Base-by-base conservation (phyloP, 2,113 vertebrate genomes). In the Montifringilla adamsi region DNA sequence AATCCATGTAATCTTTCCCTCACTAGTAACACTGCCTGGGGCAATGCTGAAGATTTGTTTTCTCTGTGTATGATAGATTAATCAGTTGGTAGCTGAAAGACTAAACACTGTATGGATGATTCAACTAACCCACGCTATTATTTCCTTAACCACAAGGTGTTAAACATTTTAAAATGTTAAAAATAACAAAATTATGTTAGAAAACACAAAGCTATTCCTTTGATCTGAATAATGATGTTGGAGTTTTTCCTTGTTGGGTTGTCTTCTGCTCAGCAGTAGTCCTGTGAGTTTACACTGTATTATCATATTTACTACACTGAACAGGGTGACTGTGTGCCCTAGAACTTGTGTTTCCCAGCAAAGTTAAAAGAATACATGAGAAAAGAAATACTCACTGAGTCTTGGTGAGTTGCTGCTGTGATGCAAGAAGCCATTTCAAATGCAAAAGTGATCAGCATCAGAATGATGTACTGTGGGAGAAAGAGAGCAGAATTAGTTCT, bases 391-490 rank as follows among this genome's bases (percentile, higher is more conserved):
- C 98, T 98, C 91, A 98, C 98, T 0, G 97, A 98, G 80, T 98
- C 98, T 89, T 88, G 79, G 7, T 98, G 97, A 26, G 98, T 98
- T 0, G 95, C 98, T 83, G 98, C 98, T 1, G 98, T 98, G 93
- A 98, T 98, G 66, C 98, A 98, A 60, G 98, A 98, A 28, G 98
- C 98, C 90, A 98, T 98, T 97, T 98, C 98, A 95, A 98, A 98
- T 27, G 96, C 97, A 9, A 97, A 98, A 11, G 97, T 98, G 63
- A 98, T 97, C 70, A 98, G 95, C 98, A 98, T 98, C 95, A 98
- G 89, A 93, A 98, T 96, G 77, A 98, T 96, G 84, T 98, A 98
- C 98, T 98, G 67, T 52, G 94, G 86, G 73, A 63, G 59, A 95
- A 53, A 56, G 77, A 93, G 41, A 94, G 4, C 21, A 94, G n/a